Evolutionary conservation across 2,797 vertebrate species (phyloP).

Genomic region (Pteronotus mesoamericanus): DNA sequence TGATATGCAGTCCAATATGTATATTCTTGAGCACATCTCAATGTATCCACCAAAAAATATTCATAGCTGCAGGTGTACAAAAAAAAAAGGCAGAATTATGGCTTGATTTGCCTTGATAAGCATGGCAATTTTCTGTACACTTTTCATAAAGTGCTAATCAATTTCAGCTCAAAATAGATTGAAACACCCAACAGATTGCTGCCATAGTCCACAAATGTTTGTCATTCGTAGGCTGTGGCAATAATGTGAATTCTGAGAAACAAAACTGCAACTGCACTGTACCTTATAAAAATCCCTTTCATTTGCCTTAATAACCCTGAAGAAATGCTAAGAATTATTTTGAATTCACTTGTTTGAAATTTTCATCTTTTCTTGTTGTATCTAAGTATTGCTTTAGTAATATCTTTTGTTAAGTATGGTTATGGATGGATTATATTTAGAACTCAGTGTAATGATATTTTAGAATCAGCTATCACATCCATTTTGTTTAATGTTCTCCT

Average conservation of each 20-base stretch:
- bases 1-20: constrained; percentile 68
- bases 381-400: background rate
- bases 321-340: constrained; percentile 49
- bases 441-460: constrained; percentile 6
- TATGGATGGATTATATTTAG: constrained; percentile 16
- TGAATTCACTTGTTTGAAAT: constrained; percentile 44
- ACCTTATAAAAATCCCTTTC: constrained; percentile 25
- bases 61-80: constrained; percentile 66
- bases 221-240: constrained; percentile 64
- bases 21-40: constrained; percentile 74
- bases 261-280: constrained; percentile 56
- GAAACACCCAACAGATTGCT: constrained; percentile 73
- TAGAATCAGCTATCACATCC: constrained; percentile 26
- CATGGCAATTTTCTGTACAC: constrained; percentile 71
- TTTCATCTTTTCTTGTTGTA: constrained; percentile 29
- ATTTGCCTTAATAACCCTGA: constrained; percentile 36
- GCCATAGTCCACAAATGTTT: constrained; percentile 74
- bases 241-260: constrained; percentile 53
- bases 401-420: background rate
- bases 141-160: constrained; percentile 72
- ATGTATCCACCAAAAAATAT: constrained; percentile 74
- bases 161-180: constrained; percentile 73
- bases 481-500: constrained; percentile 20
- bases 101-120: constrained; percentile 70
- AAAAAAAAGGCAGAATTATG: constrained; percentile 72